Evolutionary conservation across 2,113 vertebrate species (phyloP), one percentile per base, ranked within the genome.

Genomic region (Scopus umbretta): DNA sequence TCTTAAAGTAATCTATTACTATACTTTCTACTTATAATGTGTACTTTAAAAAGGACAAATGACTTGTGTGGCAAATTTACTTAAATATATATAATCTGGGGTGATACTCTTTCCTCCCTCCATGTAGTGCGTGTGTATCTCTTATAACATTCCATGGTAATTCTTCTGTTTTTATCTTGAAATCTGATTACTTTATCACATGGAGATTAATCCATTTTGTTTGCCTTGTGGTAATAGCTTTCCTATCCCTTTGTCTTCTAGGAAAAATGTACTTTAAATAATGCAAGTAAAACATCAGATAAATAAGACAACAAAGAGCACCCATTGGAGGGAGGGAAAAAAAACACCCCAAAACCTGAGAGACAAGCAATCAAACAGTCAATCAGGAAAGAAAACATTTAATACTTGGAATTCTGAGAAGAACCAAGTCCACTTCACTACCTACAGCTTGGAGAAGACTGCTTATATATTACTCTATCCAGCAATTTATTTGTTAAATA

Each of bases 121-220:
- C 0, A 0, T 30, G 30, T 52, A 93, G 16, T 19, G 8, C 34
- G 15, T 52, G 20, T 45, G 8, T 23, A 17, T 72, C 12, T 74
- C 16, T 88, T 22, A 50, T 49, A 91, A 59, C 13, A 67, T 87
- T 92, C 8, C 29, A 55, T 23, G 16, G n/a, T 59, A 92, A 88
- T 96, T 92, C 10, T 89, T 71, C 61, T 63, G 47, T 2, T 84
- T 86, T 94, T 88, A 73, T 93, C 76, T 70, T 88, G 63, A 90
- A 88, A 94, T 94, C 80, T 96, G 80, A 79, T 72, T 91, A 49
- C 26, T 96, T 85, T 81, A 80, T 92, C 75, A 52, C 42, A 50
- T 12, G 65, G 18, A 90, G n/a, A 92, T 96, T 81, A 96, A 94
- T 86, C 52, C 13, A 53, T 86, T 45, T 22, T 94, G 40, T 93